Evolutionary conservation across 2,888 invertebrate species (phyloP), one percentile per base, ranked within the genome.

Genomic region (Leptothorax acervorum): DNA sequence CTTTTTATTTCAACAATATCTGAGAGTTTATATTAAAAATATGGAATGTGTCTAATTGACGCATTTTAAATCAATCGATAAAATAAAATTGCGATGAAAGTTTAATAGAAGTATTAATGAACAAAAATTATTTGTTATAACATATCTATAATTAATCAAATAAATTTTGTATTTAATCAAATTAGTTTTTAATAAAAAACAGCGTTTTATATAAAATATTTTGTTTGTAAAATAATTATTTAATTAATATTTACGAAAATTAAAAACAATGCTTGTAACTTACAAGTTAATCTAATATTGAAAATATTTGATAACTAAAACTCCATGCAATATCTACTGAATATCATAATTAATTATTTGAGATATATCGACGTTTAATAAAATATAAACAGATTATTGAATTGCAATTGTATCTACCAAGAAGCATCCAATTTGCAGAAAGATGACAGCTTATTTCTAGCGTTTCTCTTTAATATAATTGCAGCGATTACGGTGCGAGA

Each of bases 401-500:
- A 45, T 48, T 57, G 35, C 15, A 66, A 68, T 55, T 48, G 48
- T 23, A 23, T 63, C 75, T 11, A 15, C 62, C 42, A n/a, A 74
- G 42, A 28, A n/a, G 18, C 45, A 62, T 9, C 48, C 48, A 48
- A 75, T 65, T 63, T 65, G 35, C 75, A 66, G 42, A 66, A 53
- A 42, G 3, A 57, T 71, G 78, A 31, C 57, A 12, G 31, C 9
- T 71, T 23, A 57, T 79, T 57, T 71, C 48, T 53, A 45, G 23
- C 57, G 60, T 23, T 45, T 45, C 70, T 23, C 31, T 78, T 53
- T 57, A 45, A 71, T 35, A 48, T 23, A 31, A 79, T 79, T 66
- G 53, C 57, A 42, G 45, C 23, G 45, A 70, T 79, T 71, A 71
- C 71, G 15, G 70, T 5, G 31, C 55, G 28, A 76, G 42, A 68